Conservation (phyloP, 1,140 invertebrate genomes). For the Lanistes nyassanus region DNA sequence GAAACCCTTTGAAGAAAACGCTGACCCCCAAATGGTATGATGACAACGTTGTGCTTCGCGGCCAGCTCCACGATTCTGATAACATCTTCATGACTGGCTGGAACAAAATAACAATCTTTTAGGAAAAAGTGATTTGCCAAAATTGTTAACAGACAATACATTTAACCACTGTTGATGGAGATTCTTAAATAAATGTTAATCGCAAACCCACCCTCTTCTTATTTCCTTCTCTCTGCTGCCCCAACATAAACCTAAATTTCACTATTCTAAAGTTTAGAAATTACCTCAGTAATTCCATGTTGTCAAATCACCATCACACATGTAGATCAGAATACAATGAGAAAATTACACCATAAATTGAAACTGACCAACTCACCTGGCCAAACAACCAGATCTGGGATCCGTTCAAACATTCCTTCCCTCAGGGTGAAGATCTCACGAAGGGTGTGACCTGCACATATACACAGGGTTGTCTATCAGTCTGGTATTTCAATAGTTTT, state of each 20-base stretch:
- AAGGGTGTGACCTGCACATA: constrained; percentile 76
- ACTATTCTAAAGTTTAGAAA: too few species aligned
- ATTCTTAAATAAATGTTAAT: too few species aligned
- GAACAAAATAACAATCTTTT: constrained; percentile 29
- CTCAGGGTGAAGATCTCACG: constrained; percentile 87
- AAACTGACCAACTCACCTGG: constrained; percentile 71
- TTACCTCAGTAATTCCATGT: too few species aligned
- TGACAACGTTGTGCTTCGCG: constrained; percentile 78
- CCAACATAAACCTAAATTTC: too few species aligned
- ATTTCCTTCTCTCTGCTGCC: too few species aligned
- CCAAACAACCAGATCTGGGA: constrained; percentile 95
- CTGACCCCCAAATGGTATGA: constrained; percentile 91
- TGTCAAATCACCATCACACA: too few species aligned
- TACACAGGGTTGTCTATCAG: background rate
- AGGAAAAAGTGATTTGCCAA: background rate
- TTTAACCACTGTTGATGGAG: too few species aligned
- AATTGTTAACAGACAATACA: background rate
- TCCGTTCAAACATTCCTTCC: constrained; percentile 78
- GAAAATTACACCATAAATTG: background rate
- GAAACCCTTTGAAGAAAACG: too few species aligned
- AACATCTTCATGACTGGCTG: constrained; percentile 81
- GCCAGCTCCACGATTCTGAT: constrained; percentile 84
- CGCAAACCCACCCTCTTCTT: too few species aligned
- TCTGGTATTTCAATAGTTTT: background rate
- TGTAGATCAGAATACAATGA: too few species aligned